Evolutionary conservation across 2,888 invertebrate species (phyloP).

Genomic region (Andrena chrysosceles): DNA sequence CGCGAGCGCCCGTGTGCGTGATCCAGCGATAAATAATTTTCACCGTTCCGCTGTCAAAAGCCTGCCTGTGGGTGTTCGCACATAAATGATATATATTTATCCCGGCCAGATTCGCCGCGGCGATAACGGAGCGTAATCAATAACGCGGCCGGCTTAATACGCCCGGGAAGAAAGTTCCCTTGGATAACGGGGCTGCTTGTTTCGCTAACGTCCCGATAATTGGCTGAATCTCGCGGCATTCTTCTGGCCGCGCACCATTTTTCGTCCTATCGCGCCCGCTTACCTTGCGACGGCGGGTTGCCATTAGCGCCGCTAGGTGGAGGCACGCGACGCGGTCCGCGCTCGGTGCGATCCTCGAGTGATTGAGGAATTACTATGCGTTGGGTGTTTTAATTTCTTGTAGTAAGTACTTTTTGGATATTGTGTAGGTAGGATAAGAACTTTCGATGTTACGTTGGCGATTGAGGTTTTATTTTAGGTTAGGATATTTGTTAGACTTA

Average conservation of each 20-base stretch:
- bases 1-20: conserved; percentile 20
- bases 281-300: too few species aligned
- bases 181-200: conserved; percentile 29
- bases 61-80: conserved; percentile 69
- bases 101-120: conserved; percentile 68
- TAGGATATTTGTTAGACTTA: too few species aligned
- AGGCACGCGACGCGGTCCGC: too few species aligned
- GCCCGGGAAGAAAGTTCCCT: conserved; percentile 53
- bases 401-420: too few species aligned
- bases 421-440: too few species aligned
- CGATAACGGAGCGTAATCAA: conserved; percentile 73
- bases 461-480: too few species aligned
- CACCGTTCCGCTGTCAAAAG: conserved; percentile 70
- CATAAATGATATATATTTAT: conserved; percentile 68
- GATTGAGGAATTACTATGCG: too few species aligned
- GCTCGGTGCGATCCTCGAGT: too few species aligned
- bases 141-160: conserved; percentile 68
- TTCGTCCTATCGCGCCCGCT: background rate
- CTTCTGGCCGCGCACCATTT: conserved; percentile 3
- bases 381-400: too few species aligned
- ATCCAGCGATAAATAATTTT: conserved; percentile 74
- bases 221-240: conserved; percentile 11
- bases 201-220: conserved; percentile 27
- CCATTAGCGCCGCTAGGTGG: too few species aligned
- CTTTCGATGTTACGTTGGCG: too few species aligned